A percentile compares a stretch with the other conserved stretches of the same genome.
phyloP scores from a whole-genome alignment of 2,113 vertebrate species.

The Rhynchomys soricoides region DNA sequence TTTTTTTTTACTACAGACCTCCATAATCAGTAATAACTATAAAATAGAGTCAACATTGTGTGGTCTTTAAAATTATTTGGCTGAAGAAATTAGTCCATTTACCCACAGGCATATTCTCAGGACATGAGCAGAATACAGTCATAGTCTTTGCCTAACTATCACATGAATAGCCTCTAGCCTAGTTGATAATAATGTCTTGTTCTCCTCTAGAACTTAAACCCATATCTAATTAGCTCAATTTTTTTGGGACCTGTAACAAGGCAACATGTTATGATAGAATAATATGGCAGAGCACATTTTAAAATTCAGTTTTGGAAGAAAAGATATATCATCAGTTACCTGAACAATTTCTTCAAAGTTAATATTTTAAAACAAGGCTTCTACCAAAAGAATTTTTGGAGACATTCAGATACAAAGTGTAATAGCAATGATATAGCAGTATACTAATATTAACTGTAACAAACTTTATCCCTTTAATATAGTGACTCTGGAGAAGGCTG shows the following conservation, averaged over 20 bases:
- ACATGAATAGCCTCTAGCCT: background rate
- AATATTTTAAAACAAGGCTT: background rate
- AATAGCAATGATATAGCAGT: background rate
- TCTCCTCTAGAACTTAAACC: background rate
- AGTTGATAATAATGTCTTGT: background rate
- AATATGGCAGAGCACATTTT: too few relatives aligned
- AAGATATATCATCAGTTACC: background rate
- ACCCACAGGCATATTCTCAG: too few relatives aligned
- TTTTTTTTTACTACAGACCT: background rate
- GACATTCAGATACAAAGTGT: background rate
- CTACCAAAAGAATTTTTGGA: background rate
- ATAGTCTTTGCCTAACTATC: background rate
- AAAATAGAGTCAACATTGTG: background rate
- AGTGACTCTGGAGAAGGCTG: too few relatives aligned
- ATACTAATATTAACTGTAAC: background rate
- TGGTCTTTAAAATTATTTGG: background rate
- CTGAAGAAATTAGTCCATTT: background rate
- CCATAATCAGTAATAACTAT: background rate
- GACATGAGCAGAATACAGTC: background rate
- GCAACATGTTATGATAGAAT: background rate
- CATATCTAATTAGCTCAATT: background rate
- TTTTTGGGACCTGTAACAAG: background rate
- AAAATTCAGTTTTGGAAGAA: background rate
- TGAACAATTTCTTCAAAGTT: background rate
- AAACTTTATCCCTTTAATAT: background rate